Base-by-base conservation (phyloP, 2,888 invertebrate species). In the Desoria tigrina region DNA sequence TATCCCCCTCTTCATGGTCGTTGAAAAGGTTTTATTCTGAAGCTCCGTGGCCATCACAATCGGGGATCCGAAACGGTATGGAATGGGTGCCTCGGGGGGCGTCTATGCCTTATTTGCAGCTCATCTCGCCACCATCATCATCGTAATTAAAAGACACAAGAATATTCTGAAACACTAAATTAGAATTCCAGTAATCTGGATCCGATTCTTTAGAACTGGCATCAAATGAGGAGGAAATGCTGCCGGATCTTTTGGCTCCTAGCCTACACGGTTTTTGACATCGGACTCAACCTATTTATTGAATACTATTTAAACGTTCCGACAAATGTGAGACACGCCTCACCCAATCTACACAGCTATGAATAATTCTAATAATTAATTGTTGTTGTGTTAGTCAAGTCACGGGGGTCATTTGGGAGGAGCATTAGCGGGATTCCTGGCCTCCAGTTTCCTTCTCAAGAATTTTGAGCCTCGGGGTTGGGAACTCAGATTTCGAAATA, bases 351-450 rank as follows among this genome's bases (percentile, higher is more conserved):
- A 32, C 11, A 11, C 32, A 32, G 32, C 4, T 32, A 32, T 11
- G 11, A 32, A 32, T n/a, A n/a, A n/a, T n/a, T n/a, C 4, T 32
- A 32, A 32, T 32, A 11, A 32, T 32, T 32, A 32, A 32, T 11
- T 7, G 32, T 11, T 32, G 4, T 32, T 11, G 32, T 16, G 6
- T 24, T 24, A 65, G 61, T 49, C 54, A 1, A 61, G 61, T 26
- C 65, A 65, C 21, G 61, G 61, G 6, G 65, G 61, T 1, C 65
- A 65, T 45, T 54, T 61, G 11, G 65, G 65, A 6, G 65, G 65
- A 26, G 65, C 65, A 14, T 9, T 65, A 23, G 42, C 50, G 7
- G 65, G 65, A 24, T 65, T 65, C 42, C 16, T 65, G 2, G 61
- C 54, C 2, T 26, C 65, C 24, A 28, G 56, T 28, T 27, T 61